A percentile compares a stretch with the other conserved stretches of the same genome.
Conservation (phyloP, 2,888 invertebrate genomes). For the Mythimna impura region DNA sequence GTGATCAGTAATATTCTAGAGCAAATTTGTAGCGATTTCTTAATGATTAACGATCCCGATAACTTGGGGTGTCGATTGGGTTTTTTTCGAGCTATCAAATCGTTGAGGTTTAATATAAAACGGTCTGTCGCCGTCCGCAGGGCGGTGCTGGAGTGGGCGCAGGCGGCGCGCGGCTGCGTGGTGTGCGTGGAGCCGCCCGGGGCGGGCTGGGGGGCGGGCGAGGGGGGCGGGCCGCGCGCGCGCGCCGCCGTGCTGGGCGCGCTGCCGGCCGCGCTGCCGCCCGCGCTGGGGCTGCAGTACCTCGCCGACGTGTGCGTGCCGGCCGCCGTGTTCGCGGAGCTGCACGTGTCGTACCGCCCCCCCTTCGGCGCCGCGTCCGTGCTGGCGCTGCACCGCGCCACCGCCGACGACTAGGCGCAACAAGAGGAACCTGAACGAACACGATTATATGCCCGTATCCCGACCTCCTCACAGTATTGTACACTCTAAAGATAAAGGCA, state of each 20-base stretch:
- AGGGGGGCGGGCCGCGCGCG: conserved; percentile 60
- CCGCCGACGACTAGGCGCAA: conserved; percentile 52
- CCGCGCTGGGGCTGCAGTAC: conserved; percentile 70
- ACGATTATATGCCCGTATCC: no score
- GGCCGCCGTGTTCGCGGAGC: conserved; percentile 92
- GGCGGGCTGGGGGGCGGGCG: conserved; percentile 86
- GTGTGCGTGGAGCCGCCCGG: conserved; percentile 91
- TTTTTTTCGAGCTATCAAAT: no score
- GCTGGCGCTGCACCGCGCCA: conserved; percentile 81
- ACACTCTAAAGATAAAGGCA: no score
- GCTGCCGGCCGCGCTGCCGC: conserved; percentile 87
- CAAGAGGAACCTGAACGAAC: no score
- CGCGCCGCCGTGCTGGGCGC: conserved; percentile 68
- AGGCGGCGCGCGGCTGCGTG: conserved; percentile 67
- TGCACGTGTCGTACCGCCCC: conserved; percentile 94
- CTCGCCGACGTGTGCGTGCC: conserved; percentile 89
- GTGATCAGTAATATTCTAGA: no score
- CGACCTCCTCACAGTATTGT: no score
- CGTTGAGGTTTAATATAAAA: conserved; percentile 59
- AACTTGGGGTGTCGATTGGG: no score
- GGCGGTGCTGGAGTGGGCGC: conserved; percentile 70
- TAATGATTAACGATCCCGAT: no score
- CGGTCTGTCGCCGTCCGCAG: conserved; percentile 60
- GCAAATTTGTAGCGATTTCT: no score
- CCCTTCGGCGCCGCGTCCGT: conserved; percentile 92